Conservation (phyloP, 2,888 invertebrate species). For the Dryadula phaetusa region DNA sequence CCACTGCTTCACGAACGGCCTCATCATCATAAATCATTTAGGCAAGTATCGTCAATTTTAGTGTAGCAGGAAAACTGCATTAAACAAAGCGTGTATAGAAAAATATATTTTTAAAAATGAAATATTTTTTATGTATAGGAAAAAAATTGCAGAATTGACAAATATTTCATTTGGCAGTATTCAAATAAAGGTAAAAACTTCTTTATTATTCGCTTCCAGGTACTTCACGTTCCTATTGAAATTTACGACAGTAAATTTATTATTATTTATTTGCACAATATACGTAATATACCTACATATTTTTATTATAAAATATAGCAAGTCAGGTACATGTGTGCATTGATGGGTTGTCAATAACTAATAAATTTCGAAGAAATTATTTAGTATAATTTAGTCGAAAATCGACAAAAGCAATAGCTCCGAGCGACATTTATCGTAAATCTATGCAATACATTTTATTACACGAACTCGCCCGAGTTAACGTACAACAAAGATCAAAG, state of each 20-base stretch:
- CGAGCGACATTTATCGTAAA: background rate
- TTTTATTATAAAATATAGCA: background rate
- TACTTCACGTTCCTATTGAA: background rate
- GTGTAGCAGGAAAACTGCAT: no score
- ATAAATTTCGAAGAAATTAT: no score
- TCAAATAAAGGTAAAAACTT: background rate
- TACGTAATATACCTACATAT: no score
- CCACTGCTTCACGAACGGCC: no score
- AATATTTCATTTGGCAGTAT: background rate
- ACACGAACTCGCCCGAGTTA: background rate
- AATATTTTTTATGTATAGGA: background rate
- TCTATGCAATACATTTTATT: background rate
- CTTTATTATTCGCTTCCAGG: background rate
- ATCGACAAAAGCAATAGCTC: background rate
- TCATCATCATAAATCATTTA: no score
- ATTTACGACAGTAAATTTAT: background rate
- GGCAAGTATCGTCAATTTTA: no score
- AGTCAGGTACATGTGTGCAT: background rate
- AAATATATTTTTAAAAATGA: no score
- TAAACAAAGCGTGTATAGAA: no score
- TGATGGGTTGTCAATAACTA: background rate
- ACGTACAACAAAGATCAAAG: background rate
- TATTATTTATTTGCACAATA: background rate
- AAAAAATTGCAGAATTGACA: background rate
- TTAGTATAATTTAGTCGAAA: no score